Conservation (phyloP, 2,113 vertebrate genomes). For the Anguilla rostrata region DNA sequence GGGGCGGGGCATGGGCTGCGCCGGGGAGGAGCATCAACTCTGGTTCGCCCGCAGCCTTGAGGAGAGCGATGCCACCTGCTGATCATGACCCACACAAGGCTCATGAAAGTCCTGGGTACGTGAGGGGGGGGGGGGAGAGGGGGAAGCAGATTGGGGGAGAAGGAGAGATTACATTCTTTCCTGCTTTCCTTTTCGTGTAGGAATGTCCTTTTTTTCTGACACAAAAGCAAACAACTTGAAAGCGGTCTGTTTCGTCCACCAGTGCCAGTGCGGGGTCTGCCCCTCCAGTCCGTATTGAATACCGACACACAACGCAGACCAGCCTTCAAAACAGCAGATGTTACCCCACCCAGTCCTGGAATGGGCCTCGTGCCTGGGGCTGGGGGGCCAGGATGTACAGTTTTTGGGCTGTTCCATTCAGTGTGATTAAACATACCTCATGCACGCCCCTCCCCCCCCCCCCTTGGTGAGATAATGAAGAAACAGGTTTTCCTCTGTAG, state of each 20-base stretch:
- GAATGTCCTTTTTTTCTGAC: not conserved
- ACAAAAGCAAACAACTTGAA: not conserved
- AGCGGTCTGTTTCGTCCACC: not conserved
- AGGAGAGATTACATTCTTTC: not conserved
- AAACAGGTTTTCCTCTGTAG: no score
- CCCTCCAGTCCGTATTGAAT: not conserved
- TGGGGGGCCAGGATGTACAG: not conserved
- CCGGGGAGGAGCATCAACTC: no score
- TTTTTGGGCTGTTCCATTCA: not conserved
- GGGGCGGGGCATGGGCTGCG: no score
- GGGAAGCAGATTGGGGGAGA: no score
- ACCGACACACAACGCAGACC: not conserved
- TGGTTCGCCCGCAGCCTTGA: no score
- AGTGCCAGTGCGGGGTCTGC: not conserved
- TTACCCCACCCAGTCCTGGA: slow-evolving; percentile 1
- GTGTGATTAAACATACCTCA: no score
- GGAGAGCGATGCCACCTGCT: no score
- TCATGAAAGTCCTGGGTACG: no score
- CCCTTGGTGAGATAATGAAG: no score
- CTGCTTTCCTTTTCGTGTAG: not conserved
- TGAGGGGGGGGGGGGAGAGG: slow-evolving; percentile 4
- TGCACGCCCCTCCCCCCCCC: no score
- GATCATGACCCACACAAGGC: no score
- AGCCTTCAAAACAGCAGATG: not conserved
- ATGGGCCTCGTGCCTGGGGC: not conserved